A percentile compares a stretch with the other conserved stretches of the same genome.
These are phyloP conservation scores for Aurelia aurita DNA, from an alignment of 30 jellyfish, hydroid and myxozoan species.

Conservation along the genomic window DNA sequence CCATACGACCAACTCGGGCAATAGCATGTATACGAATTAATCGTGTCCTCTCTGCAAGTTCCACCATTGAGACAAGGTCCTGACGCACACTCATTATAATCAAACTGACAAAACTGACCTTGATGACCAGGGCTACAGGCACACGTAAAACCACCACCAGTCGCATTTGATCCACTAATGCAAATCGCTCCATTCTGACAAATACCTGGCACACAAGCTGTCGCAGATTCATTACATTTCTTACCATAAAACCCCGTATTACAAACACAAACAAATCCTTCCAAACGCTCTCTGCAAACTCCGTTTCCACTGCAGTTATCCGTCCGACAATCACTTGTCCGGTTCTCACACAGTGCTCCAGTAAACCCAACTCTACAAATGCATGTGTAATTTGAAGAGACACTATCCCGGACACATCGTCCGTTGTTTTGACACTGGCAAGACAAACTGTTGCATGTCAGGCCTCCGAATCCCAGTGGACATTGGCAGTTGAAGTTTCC, in stretches of 20 bases:
- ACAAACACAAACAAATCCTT: slow-evolving; percentile 80
- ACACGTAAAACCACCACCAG: slow-evolving; percentile 66
- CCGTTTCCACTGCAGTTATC: slow-evolving; percentile 76
- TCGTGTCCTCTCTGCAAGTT: slow-evolving; percentile 61
- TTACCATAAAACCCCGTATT: slow-evolving; percentile 55
- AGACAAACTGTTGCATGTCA: slow-evolving; percentile 51
- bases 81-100: slow-evolving; percentile 74
- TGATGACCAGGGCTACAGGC: slow-evolving; percentile 74
- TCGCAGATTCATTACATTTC: slow-evolving; percentile 20
- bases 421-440: slow-evolving; percentile 87
- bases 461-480: slow-evolving; percentile 82
- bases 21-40: slow-evolving; percentile 56
- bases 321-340: slow-evolving; percentile 60
- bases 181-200: slow-evolving; percentile 78
- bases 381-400: slow-evolving; percentile 48
- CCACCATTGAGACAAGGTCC: slow-evolving; percentile 85
- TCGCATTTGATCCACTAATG: slow-evolving; percentile 31
- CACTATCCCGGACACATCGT: slow-evolving; percentile 74
- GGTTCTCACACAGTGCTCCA: slow-evolving; percentile 66
- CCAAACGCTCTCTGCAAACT: slow-evolving; percentile 65
- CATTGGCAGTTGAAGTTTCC: slow-evolving; percentile 64
- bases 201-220: slow-evolving; percentile 57
- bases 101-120: slow-evolving; percentile 78
- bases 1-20: slow-evolving; percentile 80
- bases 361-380: slow-evolving; percentile 76